Evolutionary conservation across 2,113 vertebrate genomes (phyloP).

Genomic region (Sphaerodactylus townsendi): DNA sequence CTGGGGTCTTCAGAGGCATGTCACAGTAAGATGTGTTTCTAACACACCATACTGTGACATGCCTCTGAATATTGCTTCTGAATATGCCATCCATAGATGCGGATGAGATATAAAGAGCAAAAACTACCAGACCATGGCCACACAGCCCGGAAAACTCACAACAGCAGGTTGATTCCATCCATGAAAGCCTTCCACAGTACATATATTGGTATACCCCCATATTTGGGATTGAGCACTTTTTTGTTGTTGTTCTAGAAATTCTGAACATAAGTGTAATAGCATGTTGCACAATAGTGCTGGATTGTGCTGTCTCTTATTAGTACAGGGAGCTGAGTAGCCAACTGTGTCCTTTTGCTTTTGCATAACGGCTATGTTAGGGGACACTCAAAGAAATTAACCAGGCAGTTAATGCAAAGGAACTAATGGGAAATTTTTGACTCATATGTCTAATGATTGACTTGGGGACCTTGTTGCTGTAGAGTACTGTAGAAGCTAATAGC

Average conservation of each 20-base stretch:
- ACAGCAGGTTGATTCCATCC: no score
- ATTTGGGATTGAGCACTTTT: background rate
- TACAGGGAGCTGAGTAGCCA: background rate
- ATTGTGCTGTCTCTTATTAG: background rate
- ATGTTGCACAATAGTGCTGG: background rate
- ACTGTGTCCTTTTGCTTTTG: background rate
- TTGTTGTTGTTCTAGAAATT: background rate
- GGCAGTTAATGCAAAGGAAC: background rate
- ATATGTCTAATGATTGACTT: background rate
- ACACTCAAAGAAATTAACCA: background rate
- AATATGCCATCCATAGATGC: no score
- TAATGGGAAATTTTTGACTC: background rate
- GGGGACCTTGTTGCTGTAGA: background rate
- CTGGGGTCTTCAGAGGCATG: no score
- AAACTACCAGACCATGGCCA: no score
- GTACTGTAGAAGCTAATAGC: background rate
- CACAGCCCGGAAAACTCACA: no score
- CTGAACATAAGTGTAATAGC: background rate
- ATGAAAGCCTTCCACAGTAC: no score
- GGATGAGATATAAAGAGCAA: no score
- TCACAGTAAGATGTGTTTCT: no score
- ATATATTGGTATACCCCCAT: background rate
- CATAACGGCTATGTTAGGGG: background rate
- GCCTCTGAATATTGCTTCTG: no score
- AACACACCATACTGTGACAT: no score